Evolutionary conservation across 2,113 vertebrate genomes (phyloP), one percentile per base, ranked within the genome.

Genomic region (Phasianus colchicus): DNA sequence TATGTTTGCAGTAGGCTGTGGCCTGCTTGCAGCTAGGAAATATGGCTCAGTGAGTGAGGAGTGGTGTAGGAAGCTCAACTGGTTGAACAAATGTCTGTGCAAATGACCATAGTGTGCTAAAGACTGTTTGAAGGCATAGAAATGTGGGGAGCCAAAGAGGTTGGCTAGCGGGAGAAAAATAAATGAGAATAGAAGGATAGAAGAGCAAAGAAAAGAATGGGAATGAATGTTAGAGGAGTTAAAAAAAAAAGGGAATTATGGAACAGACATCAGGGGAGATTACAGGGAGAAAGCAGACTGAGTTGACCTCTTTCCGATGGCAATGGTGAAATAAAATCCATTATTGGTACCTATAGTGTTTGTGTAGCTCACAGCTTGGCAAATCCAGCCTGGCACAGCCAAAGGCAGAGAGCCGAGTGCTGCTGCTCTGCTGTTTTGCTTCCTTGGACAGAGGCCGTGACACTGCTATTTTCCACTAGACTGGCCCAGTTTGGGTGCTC

Each of bases 391-490:
- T 2, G 0, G 30, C 3, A 2, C 21, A 22, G 64, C 79, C 90
- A 9, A 27, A 66, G 85, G 85, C 42, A 83, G 1, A 0, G 74
- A 57, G 13, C 3, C 0, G 69, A 75, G 57, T 38, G 38, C 50
- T 2, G 4, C 69, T 66, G 72, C 75, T 60, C 34, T 10, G 67
- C 81, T 94, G 86, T 93, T 95, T 95, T 30, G 78, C 64, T 66
- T 83, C 63, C 32, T 73, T 58, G 78, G 81, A 50, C 70, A 83
- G 61, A 77, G 87, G 89, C 90, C 90, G 81, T 48, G 91, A 64
- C 86, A 71, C 76, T 34, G 77, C 75, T 80, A 75, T 96, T 97
- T 97, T 96, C 95, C 91, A 96, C 76, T 86, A 91, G 83, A 67
- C 91, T 90, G 89, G 78, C 82, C 72, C 14, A 1, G 29, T 45